Base-by-base conservation (phyloP, 1,140 invertebrate genomes). In the Ips typographus region DNA sequence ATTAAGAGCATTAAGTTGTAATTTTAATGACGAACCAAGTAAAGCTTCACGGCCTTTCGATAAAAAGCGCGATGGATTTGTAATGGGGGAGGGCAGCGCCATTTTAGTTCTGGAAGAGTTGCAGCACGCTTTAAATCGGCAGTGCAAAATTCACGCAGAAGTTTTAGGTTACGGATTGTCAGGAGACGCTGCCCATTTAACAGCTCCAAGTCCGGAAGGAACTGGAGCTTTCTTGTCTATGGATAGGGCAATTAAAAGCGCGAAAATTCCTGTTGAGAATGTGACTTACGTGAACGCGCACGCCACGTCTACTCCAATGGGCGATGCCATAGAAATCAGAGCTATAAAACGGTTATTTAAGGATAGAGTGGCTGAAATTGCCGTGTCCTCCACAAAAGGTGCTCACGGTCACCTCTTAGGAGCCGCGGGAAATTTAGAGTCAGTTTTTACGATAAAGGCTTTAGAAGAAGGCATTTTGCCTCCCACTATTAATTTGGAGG, bases 21-120 rank as follows among this genome's bases (percentile, higher is more conserved):
- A 86, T 39, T 94, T 88, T 74, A 98, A 98, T 82, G 87, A 94
- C 61, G 79, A 80, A 56, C 95, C 96, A 0, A 71, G 83, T 49
- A 83, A 88, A 78, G 89, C 95, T 3, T 98, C 96, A 0, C 84
- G 96, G 76, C 98, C 97, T 1, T 99, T 99, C 85, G 97, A 99
- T 81, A 89, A 88, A 70, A 82, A 88, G 43, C 84, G 98, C 64
- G 94, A 98, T 81, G 98, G 98, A n/a, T 99, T 99, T 86, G 95
- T 99, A 0, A 98, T 99, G 93, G 94, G 95, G 1, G 98, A 99
- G 85, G 98, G 98, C 3, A 87, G 92, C 66, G 94, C 92, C 5
- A 86, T 98, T 69, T 74, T 99, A 57, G 84, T 99, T 6, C 80
- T 99, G 43, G 98, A 99, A 84, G 92, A 96, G 80, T 79, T 96